phyloP scores from a whole-genome alignment of 2,888 invertebrate species.

The Oasisia sp. region DNA sequence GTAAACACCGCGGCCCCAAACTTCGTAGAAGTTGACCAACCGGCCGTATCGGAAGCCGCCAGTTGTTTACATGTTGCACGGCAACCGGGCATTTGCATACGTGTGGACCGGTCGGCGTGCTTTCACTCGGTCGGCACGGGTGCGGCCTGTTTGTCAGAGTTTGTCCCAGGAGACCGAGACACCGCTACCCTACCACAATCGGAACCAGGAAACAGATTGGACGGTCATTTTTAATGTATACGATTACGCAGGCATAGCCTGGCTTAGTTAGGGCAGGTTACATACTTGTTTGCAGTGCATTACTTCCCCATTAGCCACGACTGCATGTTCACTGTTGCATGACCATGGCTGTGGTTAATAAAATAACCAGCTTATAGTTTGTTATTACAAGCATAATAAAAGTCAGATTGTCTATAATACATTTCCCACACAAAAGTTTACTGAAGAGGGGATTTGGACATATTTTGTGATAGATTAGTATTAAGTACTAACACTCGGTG shows the following conservation, averaged over 20 bases:
- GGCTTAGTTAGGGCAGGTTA: not conserved
- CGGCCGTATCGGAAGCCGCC: not conserved
- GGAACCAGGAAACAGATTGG: not conserved
- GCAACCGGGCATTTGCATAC: conserved; percentile 2
- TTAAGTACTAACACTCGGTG: not conserved
- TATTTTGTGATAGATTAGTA: not conserved
- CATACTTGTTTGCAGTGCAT: not conserved
- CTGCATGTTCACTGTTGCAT: too few relatives aligned
- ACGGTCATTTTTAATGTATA: not conserved
- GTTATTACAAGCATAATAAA: not conserved
- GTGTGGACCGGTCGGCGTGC: not conserved
- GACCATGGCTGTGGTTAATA: not conserved
- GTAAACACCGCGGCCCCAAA: not conserved
- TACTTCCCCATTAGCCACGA: too few relatives aligned
- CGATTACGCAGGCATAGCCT: not conserved
- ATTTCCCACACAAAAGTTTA: not conserved
- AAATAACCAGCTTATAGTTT: not conserved
- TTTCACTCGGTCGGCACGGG: not conserved
- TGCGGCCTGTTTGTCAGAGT: not conserved
- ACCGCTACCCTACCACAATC: not conserved
- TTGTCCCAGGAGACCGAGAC: not conserved
- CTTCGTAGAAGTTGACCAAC: conserved; percentile 10
- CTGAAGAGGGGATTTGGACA: not conserved
- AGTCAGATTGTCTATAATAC: not conserved
- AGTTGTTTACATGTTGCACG: conserved; percentile 1